Evolutionary conservation across 2,797 vertebrate species (phyloP).

Genomic region (Enteromius thamalakanensis): DNA sequence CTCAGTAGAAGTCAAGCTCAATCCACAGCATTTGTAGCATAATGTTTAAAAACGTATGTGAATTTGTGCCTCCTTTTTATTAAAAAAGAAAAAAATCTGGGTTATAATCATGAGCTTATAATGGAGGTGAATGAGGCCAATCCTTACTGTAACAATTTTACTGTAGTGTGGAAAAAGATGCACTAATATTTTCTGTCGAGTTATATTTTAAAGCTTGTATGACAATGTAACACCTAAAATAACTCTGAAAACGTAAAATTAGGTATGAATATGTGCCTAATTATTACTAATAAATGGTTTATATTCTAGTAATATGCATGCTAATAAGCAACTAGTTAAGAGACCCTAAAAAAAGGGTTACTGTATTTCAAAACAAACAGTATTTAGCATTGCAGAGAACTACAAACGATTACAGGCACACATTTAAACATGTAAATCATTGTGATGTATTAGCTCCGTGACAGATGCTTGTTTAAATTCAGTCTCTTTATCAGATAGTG

Average conservation of each 20-base stretch:
- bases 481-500: not conserved
- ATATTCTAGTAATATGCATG: no score
- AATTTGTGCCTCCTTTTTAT: not conserved
- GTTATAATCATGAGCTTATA: not conserved
- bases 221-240: not conserved
- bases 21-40: not conserved
- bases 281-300: no score
- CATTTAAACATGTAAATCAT: constrained; percentile 1
- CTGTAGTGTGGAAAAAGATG: not conserved
- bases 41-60: not conserved
- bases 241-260: no score
- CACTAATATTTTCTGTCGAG: not conserved
- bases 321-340: no score
- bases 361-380: not conserved
- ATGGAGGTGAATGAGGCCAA: not conserved
- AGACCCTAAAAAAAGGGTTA: no score
- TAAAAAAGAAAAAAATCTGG: not conserved
- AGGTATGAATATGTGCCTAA: no score
- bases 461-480: constrained; percentile 37
- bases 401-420: constrained; percentile 12
- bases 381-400: not conserved
- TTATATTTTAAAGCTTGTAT: not conserved
- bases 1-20: not conserved
- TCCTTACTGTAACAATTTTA: not conserved
- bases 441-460: constrained; percentile 9